Evolutionary conservation across 2,888 invertebrate species (phyloP).

Genomic region (Pandemis cinnamomeana): DNA sequence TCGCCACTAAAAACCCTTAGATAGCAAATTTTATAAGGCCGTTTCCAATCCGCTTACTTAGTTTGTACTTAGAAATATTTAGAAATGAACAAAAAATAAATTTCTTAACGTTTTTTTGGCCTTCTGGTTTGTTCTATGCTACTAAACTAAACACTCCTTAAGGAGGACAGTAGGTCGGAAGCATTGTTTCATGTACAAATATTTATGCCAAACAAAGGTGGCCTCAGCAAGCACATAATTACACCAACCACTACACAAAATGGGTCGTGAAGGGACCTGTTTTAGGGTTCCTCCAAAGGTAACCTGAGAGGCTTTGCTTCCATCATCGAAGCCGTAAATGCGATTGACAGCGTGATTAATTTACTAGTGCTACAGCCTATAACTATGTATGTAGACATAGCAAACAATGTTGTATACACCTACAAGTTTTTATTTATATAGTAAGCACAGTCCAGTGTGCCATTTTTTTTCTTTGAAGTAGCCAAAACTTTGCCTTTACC

Average conservation of each 20-base stretch:
- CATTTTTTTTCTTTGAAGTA: neutral
- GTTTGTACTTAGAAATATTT: too few species aligned
- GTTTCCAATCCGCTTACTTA: too few species aligned
- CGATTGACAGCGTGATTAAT: conserved; percentile 14
- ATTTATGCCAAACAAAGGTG: conserved; percentile 27
- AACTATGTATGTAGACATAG: too few species aligned
- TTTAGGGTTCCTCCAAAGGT: conserved; percentile 22
- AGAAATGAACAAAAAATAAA: too few species aligned
- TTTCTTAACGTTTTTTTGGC: too few species aligned
- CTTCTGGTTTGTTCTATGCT: too few species aligned
- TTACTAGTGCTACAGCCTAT: neutral
- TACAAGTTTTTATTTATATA: too few species aligned
- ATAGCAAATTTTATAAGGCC: too few species aligned
- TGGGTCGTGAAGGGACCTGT: conserved; percentile 20
- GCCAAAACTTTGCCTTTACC: too few species aligned
- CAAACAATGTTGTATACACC: neutral
- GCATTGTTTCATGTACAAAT: conserved; percentile 29
- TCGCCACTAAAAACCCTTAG: too few species aligned
- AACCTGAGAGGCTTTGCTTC: conserved; percentile 10
- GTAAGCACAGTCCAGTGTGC: too few species aligned
- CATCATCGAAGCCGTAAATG: conserved; percentile 14
- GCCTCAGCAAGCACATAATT: conserved; percentile 32
- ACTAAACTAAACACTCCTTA: neutral
- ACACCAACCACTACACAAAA: conserved; percentile 28
- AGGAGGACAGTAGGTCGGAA: neutral